Conservation (phyloP, 2,113 vertebrate genomes). For the Tychaedon coryphoeus region DNA sequence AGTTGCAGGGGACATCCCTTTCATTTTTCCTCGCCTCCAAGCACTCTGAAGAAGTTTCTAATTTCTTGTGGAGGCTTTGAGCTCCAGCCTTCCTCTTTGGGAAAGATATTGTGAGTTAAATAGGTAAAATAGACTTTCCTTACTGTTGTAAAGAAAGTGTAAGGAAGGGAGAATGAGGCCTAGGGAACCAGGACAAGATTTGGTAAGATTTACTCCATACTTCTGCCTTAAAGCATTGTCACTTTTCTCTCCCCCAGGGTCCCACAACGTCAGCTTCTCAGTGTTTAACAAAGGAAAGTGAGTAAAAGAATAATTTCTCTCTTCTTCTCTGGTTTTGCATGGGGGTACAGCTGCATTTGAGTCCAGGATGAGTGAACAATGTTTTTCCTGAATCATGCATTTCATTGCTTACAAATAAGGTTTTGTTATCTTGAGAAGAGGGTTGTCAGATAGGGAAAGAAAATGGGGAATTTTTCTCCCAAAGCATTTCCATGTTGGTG, state of each 20-base stretch:
- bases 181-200: not conserved
- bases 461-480: not conserved
- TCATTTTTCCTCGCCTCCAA: not conserved
- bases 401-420: not conserved
- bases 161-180: not conserved
- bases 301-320: slow-evolving; percentile 8
- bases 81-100: not conserved
- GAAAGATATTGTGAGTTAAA: not conserved
- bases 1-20: not conserved
- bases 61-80: not conserved
- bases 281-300: slow-evolving; percentile 80
- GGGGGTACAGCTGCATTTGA: not conserved
- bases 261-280: slow-evolving; percentile 75
- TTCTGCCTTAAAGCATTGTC: not conserved
- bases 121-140: not conserved
- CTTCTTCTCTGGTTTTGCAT: not conserved
- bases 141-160: not conserved
- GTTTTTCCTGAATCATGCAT: not conserved
- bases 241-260: slow-evolving; percentile 61
- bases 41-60: not conserved
- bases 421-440: not conserved
- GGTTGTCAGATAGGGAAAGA: not conserved
- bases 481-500: not conserved
- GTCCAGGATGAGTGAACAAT: not conserved
- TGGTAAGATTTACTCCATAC: not conserved